Conservation (phyloP, 2,797 vertebrate genomes). For the Phoeniculus purpureus region DNA sequence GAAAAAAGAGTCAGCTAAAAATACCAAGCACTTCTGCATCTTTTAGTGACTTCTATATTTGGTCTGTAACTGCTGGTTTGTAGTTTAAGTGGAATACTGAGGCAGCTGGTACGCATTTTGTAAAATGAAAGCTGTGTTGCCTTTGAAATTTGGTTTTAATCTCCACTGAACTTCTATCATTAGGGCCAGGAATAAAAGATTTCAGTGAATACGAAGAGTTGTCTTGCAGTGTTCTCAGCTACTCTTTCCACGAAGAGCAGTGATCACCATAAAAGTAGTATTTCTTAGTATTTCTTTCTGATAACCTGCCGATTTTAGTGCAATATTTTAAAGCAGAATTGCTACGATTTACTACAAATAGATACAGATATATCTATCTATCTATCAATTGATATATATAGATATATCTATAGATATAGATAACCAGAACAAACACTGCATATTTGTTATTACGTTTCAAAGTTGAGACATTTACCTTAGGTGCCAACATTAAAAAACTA, state of each 20-base stretch:
- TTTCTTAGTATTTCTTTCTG: not conserved
- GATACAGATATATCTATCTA: no score
- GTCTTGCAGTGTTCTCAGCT: not conserved
- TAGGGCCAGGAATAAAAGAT: constrained; percentile 64
- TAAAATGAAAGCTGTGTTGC: constrained; percentile 68
- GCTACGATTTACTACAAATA: not conserved
- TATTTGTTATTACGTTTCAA: not conserved
- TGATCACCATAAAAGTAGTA: not conserved
- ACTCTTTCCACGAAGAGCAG: not conserved
- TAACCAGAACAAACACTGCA: not conserved
- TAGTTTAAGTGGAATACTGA: constrained; percentile 59
- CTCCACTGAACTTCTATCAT: constrained; percentile 64
- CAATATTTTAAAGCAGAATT: not conserved
- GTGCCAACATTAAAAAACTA: not conserved
- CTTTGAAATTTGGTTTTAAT: constrained; percentile 74
- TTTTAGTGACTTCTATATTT: constrained; percentile 28
- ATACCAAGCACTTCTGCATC: not conserved
- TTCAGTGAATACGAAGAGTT: constrained; percentile 58
- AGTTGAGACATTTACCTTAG: not conserved
- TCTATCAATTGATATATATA: no score
- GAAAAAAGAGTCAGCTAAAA: constrained; percentile 41
- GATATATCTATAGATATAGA: no score
- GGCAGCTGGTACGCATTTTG: constrained; percentile 72
- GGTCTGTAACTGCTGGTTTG: constrained; percentile 28
- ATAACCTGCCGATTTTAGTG: not conserved